These are phyloP conservation scores for Micromesistius poutassou DNA, from an alignment of 2,797 vertebrate genomes.

Conservation along the genomic window DNA sequence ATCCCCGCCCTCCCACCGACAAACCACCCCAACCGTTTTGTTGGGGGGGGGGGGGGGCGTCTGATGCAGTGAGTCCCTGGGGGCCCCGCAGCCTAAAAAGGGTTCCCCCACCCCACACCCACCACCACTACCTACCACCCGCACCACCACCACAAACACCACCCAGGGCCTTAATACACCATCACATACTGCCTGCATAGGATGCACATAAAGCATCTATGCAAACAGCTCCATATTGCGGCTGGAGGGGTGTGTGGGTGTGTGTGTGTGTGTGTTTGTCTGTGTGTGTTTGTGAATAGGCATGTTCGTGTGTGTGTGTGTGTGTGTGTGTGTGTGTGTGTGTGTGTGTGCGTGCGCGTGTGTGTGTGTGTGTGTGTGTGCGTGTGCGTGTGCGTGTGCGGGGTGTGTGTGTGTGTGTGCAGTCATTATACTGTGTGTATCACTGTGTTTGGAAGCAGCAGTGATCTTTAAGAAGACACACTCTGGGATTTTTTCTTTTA, in stretches of 20 bases:
- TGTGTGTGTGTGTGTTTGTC: background rate
- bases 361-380: background rate
- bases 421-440: background rate
- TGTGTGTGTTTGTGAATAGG: background rate
- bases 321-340: background rate
- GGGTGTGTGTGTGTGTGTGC: background rate
- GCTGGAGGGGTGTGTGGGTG: conserved; percentile 57
- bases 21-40: background rate
- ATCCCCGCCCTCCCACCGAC: background rate
- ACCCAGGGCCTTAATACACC: conserved; percentile 71
- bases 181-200: conserved; percentile 53
- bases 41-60: background rate
- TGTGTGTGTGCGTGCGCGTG: background rate
- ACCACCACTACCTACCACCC: conserved; percentile 45
- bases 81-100: background rate
- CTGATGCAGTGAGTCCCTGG: background rate
- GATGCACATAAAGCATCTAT: conserved; percentile 64
- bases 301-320: background rate
- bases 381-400: background rate
- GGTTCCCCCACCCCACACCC: conserved; percentile 11
- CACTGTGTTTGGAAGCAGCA: no score
- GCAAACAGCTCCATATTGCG: conserved; percentile 72
- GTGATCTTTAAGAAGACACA: no score
- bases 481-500: no score
- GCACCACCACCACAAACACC: conserved; percentile 64